Evolutionary conservation across 2,797 vertebrate species (phyloP), one percentile per base, ranked within the genome.

Genomic region (Nannoperca obscura): DNA sequence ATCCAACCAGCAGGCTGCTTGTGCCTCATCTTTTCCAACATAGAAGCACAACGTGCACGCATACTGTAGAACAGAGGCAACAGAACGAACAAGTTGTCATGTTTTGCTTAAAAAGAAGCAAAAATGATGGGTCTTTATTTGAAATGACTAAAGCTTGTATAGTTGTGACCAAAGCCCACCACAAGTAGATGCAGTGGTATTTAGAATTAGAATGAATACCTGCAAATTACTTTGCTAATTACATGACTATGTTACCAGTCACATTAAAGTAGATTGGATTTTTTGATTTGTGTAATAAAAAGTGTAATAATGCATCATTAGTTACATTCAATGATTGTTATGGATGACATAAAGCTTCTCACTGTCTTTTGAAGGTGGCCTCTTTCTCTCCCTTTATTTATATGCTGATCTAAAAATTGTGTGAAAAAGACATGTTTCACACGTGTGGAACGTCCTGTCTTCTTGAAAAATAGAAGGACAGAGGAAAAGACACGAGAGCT

Each of bases 1-100:
- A 81, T 27, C 49, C 32, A 49, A 69, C 52, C 61, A 68, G 77
- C 79, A 67, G 44, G 44, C 42, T 57, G 44, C 17, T 57, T 27
- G 22, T 36, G 49, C 30, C 42, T 74, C 69, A 44, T 34, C 49
- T 54, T 71, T 74, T 71, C 76, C 68, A 68, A 32, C 61, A 14
- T 42, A 58, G 49, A 73, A 75, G 73, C 46, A 69, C 58, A 70
- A 70, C 61, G 36, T 15, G 12, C 52, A 55, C 59, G 65, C 46
- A 40, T 17, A 27, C 42, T 57, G 67, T 65, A 49, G 22, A 50
- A 17, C 58, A 60, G 42, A 58, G 20, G 38, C 44, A 40, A 46
- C 34, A 27, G 50, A 14, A 57, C 20, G 46, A 36, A 81, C 0
- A 36, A 81, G 34, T 34, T 34, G 34, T 34, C 34, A 46, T 40